Conservation (phyloP, 2,797 vertebrate species). For the Gobionotothen gibberifrons region DNA sequence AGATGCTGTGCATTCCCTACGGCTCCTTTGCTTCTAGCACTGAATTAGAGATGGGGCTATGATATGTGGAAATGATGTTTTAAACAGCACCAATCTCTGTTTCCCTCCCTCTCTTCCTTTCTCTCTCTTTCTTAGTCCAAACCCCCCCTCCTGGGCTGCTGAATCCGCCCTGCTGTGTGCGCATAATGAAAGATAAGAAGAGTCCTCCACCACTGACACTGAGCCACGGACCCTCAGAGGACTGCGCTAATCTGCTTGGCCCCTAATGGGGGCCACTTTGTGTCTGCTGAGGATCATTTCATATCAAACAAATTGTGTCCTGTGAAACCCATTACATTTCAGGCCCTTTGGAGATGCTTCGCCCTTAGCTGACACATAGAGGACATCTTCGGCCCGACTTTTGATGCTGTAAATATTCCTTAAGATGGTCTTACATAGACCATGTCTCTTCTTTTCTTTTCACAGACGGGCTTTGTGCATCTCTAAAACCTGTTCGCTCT, state of each 20-base stretch:
- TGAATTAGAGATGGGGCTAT: constrained; percentile 95
- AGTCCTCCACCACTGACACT: constrained; percentile 99
- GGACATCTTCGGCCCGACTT: constrained; percentile 76
- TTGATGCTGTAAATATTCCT: constrained; percentile 76
- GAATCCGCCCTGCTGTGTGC: constrained; percentile 93
- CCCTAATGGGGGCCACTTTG: constrained; percentile 99
- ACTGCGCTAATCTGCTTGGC: constrained; percentile 98
- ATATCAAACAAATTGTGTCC: constrained; percentile 94
- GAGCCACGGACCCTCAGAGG: constrained; percentile 86
- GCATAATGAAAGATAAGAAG: constrained; percentile 99
- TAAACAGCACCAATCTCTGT: constrained; percentile 96
- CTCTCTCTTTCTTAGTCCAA: constrained; percentile 18
- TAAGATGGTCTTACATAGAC: constrained; percentile 55
- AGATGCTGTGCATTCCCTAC: constrained; percentile 88
- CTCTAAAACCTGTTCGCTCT: constrained; percentile 53
- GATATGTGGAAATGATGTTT: constrained; percentile 99
- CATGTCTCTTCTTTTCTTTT: constrained; percentile 45
- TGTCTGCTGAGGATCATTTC: constrained; percentile 91
- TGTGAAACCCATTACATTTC: constrained; percentile 83
- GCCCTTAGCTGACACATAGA: constrained; percentile 84
- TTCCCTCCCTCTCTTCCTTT: constrained; percentile 50
- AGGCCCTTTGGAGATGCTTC: constrained; percentile 79
- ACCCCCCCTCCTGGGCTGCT: constrained; percentile 47
- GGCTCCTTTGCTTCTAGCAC: constrained; percentile 91
- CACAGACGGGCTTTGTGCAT: constrained; percentile 53